Base-by-base conservation (phyloP, 2,113 vertebrate genomes). In the Phrynocephalus versicolor region DNA sequence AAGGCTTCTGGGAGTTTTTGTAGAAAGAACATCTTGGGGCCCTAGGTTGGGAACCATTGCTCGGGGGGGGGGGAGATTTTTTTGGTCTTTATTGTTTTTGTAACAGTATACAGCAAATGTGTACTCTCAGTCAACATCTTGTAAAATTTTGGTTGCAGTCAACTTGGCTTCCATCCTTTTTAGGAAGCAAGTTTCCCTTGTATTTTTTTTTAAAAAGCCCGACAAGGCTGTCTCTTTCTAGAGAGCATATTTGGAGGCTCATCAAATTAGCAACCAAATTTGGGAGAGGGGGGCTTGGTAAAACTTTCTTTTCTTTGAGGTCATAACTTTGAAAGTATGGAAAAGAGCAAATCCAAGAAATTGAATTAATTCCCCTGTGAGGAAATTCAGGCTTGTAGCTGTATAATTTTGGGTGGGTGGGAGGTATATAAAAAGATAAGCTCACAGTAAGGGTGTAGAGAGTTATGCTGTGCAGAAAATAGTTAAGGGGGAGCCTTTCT, bases 161-260 rank as follows among this genome's bases (percentile, higher is more conserved):
- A 88, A 1, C 30, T 88, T 89, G 87, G 87, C 88, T 82, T 79
- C 82, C 83, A 1, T 80, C 89, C 23, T 51, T 72, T 84, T 87
- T 58, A 0, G 8, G 33, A 55, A 21, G 6, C 0, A 51, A 91
- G 73, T 30, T n/a, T 64, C 45, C 2, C 3, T 19, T 73, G 1
- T n/a, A 1, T 0, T 1, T 51, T 10, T 51, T 2, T 1, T 2
- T 35, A 79, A 84, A 81, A 62, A 85, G 83, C 8, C 0, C 0
- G 30, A 75, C 79, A 75, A 18, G 58, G 67, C 75, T 81, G 37
- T 0, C 0, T 30, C 72, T 78, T 72, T 87, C 90, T 89, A n/a
- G 85, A 87, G 41, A 92, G 89, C 70, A 58, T 55, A 33, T 1
- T 0, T 18, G 23, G 45, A 33, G 83, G 10, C 78, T 87, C 77